Base-by-base conservation (phyloP, 2,888 invertebrate genomes). In the Epirrhoe alternata region DNA sequence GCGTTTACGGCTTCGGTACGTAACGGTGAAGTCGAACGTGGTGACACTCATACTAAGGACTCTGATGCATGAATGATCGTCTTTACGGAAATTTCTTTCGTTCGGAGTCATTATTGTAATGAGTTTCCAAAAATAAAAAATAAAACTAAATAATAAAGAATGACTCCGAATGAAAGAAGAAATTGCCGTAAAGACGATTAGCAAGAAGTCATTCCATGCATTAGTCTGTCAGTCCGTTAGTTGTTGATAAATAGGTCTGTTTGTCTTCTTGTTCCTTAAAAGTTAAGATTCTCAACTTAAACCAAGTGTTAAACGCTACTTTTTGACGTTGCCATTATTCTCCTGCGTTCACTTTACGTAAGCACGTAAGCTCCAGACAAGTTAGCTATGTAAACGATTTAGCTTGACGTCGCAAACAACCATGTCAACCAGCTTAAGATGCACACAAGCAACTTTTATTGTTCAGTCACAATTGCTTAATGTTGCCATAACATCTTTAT, bases 351-450 rank as follows among this genome's bases (percentile, higher is more conserved):
- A 47, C 45, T 45, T 14, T 17, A 42, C 30, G 16, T 24, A 24
- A 56, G 42, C 51, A 53, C 61, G 38, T 50, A 51, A 50, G 53
- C 51, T 33, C 1, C 14, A 47, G 47, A 47, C 30, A 55, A 62
- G 58, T 55, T 51, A 50, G 58, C 35, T 64, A 52, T 52, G 63
- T 69, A 70, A 69, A 65, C 69, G 67, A 62, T 66, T 69, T 64
- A 67, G 59, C 61, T 69, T 66, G 64, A 56, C 49, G 38, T 49
- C 35, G 67, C 53, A 69, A 71, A 71, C 64, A 70, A 57, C 61
- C 58, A 38, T 51, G 70, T 65, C 64, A 62, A 62, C 66, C 38
- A 30, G 38, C 17, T 45, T 42, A 42, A 14, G n/a, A 45, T 16
- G 47, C 12, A 47, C n/a, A 42, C 47, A 5, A 16, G 47, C 47